Evolutionary conservation across 2,113 vertebrate genomes (phyloP), one percentile per base, ranked within the genome.

Genomic region (Corydoras sp.): DNA sequence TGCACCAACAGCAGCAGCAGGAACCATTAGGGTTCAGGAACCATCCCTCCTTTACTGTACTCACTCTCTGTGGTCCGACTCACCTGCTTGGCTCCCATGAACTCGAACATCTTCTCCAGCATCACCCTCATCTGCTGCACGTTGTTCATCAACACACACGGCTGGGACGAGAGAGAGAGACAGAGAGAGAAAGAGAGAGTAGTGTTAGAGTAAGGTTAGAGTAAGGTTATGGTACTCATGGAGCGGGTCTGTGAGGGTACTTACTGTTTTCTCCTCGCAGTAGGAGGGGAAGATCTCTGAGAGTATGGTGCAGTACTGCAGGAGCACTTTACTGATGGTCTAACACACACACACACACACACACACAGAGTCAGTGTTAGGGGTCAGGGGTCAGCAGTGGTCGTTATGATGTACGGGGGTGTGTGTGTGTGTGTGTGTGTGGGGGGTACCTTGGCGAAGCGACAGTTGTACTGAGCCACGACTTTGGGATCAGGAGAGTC

Each of bases 51-150:
- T 35, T 35, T 35, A 35, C 32, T 35, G 3, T 35, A 35, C 32
- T 35, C 3, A 35, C 32, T 35, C 32, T 35, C 32, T 35, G 10
- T 15, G 6, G 10, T 62, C 7, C 10, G 32, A 70, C 82, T 83
- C 18, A 98, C 96, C 92, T 96, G 93, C 73, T 94, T 95, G n/a
- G 93, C 97, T 69, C 97, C 97, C 96, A 99, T 99, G 3, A 93
- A 94, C 84, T 99, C 96, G 68, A 99, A 99, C 96, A 98, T 98
- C 88, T 96, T 98, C 88, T 98, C 96, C 78, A 99, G 83, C 73
- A 98, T 92, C 61, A 99, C 96, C 24, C 97, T 88, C 80, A 98
- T 93, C 71, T 98, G 96, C 75, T 98, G 96, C 82, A 98, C 86
- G 76, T 96, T 96, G 88, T 96, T 96, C 94, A 96, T 94, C 72